These are phyloP conservation scores for Abscondita cerata DNA, from an alignment of 2,888 invertebrate genomes.

Conservation along the genomic window DNA sequence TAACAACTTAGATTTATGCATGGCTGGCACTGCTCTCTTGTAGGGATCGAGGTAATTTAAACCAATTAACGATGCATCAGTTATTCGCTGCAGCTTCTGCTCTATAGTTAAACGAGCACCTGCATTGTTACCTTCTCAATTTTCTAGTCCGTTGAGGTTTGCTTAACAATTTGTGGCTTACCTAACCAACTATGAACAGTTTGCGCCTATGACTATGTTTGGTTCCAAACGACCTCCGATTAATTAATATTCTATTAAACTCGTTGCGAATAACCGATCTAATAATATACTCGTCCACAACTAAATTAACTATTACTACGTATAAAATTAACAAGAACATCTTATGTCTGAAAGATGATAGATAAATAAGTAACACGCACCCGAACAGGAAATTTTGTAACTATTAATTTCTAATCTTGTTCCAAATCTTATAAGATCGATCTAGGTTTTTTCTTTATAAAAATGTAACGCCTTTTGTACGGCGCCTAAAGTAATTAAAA, in stretches of 20 bases:
- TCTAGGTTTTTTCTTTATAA: no score
- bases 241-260: slow-evolving; percentile 32
- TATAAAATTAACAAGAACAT: no score
- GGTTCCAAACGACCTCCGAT: slow-evolving; percentile 39
- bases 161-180: slow-evolving; percentile 49
- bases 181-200: slow-evolving; percentile 44
- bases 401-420: background rate
- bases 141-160: slow-evolving; percentile 48
- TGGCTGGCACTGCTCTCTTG: background rate
- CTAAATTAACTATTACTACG: no score
- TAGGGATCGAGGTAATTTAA: no score
- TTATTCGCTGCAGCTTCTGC: slow-evolving; percentile 13
- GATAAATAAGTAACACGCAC: background rate
- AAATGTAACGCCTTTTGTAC: no score
- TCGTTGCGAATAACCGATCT: slow-evolving; percentile 31
- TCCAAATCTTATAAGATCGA: no score
- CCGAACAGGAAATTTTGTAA: no score
- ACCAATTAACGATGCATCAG: slow-evolving; percentile 34
- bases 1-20: slow-evolving; percentile 15
- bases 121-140: slow-evolving; percentile 43
- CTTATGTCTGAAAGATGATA: background rate
- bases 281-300: slow-evolving; percentile 16
- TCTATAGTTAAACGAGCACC: slow-evolving; percentile 43
- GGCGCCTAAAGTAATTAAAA: no score
- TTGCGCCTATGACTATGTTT: slow-evolving; percentile 40